A percentile compares a stretch with the other conserved stretches of the same genome.
Evolutionary conservation across 2,797 vertebrate genomes (phyloP).

Genomic region (Zonotrichia albicollis): DNA sequence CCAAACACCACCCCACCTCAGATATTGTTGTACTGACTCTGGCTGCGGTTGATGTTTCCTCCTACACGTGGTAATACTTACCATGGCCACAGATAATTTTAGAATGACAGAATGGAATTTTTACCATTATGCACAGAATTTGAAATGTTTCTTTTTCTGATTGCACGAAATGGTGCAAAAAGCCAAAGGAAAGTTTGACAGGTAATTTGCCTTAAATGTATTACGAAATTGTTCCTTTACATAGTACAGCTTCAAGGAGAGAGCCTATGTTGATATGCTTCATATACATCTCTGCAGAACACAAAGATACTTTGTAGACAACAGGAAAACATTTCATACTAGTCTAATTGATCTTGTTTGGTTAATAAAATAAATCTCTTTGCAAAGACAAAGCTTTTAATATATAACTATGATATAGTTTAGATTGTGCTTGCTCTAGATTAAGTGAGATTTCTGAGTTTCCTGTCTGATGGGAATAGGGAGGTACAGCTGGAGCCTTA

Average conservation of each 20-base stretch:
- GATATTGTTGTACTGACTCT: neutral
- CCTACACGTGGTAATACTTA: neutral
- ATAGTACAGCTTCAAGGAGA: neutral
- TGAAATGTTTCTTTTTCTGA: neutral
- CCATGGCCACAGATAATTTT: neutral
- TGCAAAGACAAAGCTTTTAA: neutral
- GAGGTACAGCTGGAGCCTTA: conserved; percentile 24
- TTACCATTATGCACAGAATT: neutral
- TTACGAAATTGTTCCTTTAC: neutral
- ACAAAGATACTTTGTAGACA: neutral
- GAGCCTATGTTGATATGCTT: neutral
- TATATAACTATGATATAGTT: neutral
- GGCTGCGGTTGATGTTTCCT: neutral
- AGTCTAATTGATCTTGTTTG: neutral
- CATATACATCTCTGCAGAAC: neutral
- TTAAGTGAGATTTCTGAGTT: conserved; percentile 7
- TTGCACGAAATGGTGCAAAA: neutral
- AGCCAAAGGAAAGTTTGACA: neutral
- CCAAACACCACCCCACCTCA: neutral
- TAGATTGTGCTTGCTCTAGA: neutral
- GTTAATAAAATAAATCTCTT: neutral
- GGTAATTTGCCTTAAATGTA: neutral
- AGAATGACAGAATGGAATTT: neutral
- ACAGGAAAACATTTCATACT: neutral
- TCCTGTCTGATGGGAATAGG: neutral